These are phyloP conservation scores for Cirrhinus mrigala DNA, from an alignment of 2,797 vertebrate species.

Conservation along the genomic window DNA sequence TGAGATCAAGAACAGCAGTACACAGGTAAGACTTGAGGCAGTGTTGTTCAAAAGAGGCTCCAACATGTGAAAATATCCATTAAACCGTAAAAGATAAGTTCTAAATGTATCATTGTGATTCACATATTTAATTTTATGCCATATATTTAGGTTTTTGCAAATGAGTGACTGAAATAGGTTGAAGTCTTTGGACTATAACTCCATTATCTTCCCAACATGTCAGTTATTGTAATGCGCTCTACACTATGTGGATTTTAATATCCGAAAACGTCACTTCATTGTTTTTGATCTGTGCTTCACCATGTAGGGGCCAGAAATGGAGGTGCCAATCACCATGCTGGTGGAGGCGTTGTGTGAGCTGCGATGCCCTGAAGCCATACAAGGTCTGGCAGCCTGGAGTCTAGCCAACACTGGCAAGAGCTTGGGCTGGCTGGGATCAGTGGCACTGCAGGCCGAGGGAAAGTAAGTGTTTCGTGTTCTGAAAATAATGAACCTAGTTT, in stretches of 20 bases:
- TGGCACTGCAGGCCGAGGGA: constrained; percentile 94
- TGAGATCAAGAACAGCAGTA: constrained; percentile 91
- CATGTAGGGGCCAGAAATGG: constrained; percentile 89
- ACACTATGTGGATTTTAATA: neutral
- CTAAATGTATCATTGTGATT: neutral
- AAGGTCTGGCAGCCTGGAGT: constrained; percentile 93
- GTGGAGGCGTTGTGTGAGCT: constrained; percentile 96
- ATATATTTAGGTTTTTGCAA: neutral
- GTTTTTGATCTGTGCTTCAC: neutral
- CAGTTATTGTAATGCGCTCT: neutral
- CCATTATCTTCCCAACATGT: neutral
- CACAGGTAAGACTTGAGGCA: constrained; percentile 81
- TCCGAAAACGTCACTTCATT: neutral
- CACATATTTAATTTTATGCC: neutral
- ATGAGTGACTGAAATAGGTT: neutral
- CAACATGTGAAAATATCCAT: neutral
- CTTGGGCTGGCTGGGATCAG: constrained; percentile 91
- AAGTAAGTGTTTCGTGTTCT: constrained; percentile 77
- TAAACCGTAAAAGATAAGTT: neutral
- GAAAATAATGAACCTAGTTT: neutral
- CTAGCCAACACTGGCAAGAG: constrained; percentile 85
- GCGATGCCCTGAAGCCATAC: constrained; percentile 96
- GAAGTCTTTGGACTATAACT: neutral
- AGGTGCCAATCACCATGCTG: constrained; percentile 92
- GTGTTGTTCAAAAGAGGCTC: neutral